phyloP scores from a whole-genome alignment of 2,113 vertebrate genomes.

The Panurus biarmicus region DNA sequence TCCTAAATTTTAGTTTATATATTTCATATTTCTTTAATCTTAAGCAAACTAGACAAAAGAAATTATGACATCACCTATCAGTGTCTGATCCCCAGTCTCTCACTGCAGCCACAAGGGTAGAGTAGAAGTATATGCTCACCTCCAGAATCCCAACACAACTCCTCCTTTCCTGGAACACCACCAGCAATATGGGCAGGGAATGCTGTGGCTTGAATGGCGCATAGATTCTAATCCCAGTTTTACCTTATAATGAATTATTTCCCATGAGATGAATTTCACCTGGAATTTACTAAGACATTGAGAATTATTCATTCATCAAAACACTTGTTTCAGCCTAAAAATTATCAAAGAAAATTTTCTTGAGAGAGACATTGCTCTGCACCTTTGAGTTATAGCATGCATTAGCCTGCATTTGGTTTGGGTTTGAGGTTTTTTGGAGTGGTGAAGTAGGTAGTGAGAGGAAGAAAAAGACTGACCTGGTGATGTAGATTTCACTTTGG shows the following conservation, averaged over 20 bases:
- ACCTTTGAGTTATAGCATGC: not conserved
- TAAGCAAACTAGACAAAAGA: not conserved
- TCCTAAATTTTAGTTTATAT: no score
- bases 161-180: not conserved
- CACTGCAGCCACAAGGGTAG: not conserved
- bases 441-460: not conserved
- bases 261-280: fast-evolving
- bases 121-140: not conserved
- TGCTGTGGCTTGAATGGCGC: not conserved
- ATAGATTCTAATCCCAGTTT: not conserved
- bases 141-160: not conserved
- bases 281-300: not conserved
- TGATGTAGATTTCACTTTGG: not conserved
- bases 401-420: not conserved
- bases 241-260: not conserved
- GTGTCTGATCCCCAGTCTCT: not conserved
- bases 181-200: not conserved
- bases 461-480: not conserved
- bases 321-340: not conserved
- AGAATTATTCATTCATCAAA: not conserved
- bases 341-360: not conserved
- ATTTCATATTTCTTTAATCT: not conserved
- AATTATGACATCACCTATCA: not conserved
- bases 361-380: not conserved
- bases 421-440: not conserved